Evolutionary conservation across 2,113 vertebrate genomes (phyloP).

Genomic region (Atherinomorus stipes): DNA sequence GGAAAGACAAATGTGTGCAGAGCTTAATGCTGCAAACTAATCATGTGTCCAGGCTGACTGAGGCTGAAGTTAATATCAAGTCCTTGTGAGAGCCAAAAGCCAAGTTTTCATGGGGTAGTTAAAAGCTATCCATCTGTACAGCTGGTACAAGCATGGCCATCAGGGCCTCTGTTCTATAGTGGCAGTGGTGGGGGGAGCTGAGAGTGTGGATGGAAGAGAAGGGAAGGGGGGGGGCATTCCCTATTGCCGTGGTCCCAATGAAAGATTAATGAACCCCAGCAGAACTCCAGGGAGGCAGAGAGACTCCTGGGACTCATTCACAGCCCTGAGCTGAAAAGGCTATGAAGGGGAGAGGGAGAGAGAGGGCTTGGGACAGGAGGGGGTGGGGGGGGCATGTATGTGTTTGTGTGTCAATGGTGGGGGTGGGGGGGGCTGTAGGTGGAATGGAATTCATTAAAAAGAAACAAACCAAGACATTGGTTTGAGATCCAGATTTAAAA

Average conservation of each 20-base stretch:
- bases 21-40: constrained; percentile 54
- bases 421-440: constrained; percentile 20
- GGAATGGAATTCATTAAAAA: constrained; percentile 73
- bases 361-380: constrained; percentile 23
- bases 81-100: constrained; percentile 16
- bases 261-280: constrained; percentile 86
- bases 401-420: constrained; percentile 49
- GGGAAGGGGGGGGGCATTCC: constrained; percentile 62
- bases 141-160: constrained; percentile 27
- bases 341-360: constrained; percentile 52
- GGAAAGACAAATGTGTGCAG: constrained; percentile 53
- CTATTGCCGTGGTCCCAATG: constrained; percentile 83
- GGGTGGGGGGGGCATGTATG: constrained; percentile 18
- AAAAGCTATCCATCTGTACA: constrained; percentile 33
- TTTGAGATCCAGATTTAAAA: constrained; percentile 56
- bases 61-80: constrained; percentile 42
- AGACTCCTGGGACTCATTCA: constrained; percentile 84
- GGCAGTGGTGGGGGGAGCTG: constrained; percentile 7
- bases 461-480: constrained; percentile 64
- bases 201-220: constrained; percentile 7
- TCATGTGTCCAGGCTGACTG: constrained; percentile 27
- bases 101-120: constrained; percentile 26
- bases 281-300: constrained; percentile 83
- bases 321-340: constrained; percentile 81
- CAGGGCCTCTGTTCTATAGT: constrained; percentile 46